Evolutionary conservation across 2,797 vertebrate species (phyloP).

Genomic region (Periparus ater): DNA sequence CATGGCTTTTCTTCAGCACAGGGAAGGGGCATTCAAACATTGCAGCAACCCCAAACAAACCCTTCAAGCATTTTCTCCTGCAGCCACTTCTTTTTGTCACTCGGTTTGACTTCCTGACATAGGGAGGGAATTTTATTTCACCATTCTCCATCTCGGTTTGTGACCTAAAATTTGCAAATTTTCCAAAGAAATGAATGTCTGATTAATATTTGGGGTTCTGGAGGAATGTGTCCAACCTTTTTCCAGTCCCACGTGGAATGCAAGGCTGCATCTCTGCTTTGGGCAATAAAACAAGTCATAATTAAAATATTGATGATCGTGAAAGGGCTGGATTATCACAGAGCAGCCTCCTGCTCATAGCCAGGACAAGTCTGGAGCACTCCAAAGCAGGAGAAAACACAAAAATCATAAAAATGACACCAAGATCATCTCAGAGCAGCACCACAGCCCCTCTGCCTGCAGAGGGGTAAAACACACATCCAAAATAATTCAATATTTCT

Average conservation of each 20-base stretch:
- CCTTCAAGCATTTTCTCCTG: neutral
- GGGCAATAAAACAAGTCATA: conserved; percentile 15
- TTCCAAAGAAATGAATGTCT: conserved; percentile 4
- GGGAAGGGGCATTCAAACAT: conserved; percentile 46
- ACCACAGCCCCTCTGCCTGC: neutral
- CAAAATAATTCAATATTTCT: neutral
- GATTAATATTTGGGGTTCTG: conserved; percentile 24
- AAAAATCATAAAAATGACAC: neutral
- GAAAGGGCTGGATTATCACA: conserved; percentile 20
- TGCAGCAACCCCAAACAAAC: conserved; percentile 47
- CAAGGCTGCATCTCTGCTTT: conserved; percentile 21
- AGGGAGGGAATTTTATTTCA: neutral
- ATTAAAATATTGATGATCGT: conserved; percentile 51
- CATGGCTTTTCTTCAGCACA: conserved; percentile 35
- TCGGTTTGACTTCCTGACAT: neutral
- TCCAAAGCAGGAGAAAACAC: conserved; percentile 4
- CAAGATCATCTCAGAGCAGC: neutral
- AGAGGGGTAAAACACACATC: neutral
- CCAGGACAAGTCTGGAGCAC: conserved; percentile 4
- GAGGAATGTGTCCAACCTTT: neutral
- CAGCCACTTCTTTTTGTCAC: conserved; percentile 25
- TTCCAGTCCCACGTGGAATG: neutral
- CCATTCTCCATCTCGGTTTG: neutral
- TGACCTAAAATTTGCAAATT: neutral
- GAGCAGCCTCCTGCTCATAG: neutral